These are phyloP conservation scores for Trisateles emortualis DNA, from an alignment of 2,888 invertebrate species.

Conservation along the genomic window DNA sequence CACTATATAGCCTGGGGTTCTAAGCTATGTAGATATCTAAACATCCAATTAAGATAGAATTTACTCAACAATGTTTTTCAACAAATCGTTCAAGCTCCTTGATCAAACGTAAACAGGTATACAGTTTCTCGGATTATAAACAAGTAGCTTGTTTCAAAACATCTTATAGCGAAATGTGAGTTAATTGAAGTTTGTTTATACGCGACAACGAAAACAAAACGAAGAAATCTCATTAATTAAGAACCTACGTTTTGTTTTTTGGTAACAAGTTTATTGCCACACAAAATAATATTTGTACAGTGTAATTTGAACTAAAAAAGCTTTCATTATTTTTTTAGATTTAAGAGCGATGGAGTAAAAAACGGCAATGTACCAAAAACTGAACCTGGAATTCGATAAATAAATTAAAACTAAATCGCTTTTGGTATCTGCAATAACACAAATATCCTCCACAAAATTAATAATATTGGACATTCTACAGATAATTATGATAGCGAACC, in stretches of 20 bases:
- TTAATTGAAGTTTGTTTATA: slow-evolving; percentile 53
- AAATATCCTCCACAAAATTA: slow-evolving; percentile 35
- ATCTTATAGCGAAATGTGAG: slow-evolving; percentile 37
- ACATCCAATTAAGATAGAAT: slow-evolving; percentile 7
- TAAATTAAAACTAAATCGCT: slow-evolving; percentile 5
- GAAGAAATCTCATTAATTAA: slow-evolving; percentile 17
- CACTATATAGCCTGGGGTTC: background rate
- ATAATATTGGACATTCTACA: slow-evolving; percentile 33
- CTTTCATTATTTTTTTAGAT: too few relatives aligned
- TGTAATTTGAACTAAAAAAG: background rate
- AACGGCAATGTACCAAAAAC: too few relatives aligned
- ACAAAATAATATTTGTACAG: background rate
- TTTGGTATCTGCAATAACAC: slow-evolving; percentile 4
- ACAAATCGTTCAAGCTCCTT: slow-evolving; percentile 10
- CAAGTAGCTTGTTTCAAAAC: slow-evolving; percentile 41
- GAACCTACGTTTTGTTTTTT: slow-evolving; percentile 11
- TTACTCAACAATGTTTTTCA: slow-evolving; percentile 14
- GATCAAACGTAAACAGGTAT: slow-evolving; percentile 32
- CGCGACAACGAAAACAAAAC: slow-evolving; percentile 27
- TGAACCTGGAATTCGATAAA: background rate
- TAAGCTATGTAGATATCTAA: background rate
- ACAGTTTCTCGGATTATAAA: slow-evolving; percentile 37
- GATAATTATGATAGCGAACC: slow-evolving; percentile 42
- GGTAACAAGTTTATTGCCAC: background rate
- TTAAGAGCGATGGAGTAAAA: too few relatives aligned